Evolutionary conservation across 64 coral and sea anemone genomes (phyloP), one percentile per base, ranked within the genome.

Genomic region (Stichodactyla helianthus): DNA sequence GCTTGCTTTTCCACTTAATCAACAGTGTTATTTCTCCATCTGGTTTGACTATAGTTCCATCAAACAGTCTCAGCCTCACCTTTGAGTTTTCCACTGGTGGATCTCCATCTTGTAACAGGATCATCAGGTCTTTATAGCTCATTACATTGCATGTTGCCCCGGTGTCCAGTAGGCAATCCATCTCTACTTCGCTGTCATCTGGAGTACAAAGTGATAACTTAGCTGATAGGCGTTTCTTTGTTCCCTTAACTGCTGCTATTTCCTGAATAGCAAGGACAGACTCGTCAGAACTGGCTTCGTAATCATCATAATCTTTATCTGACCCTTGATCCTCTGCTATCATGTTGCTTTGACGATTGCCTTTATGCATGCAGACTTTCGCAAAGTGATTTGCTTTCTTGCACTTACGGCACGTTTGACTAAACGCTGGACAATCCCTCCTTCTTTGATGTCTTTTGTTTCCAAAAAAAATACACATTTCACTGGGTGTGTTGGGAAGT

Each of bases 81-180:
- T 87, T 87, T 52, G 44, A 83, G 18, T 71, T 92, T 87, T 92
- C 77, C 25, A 92, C 13, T 28, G 55, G 15, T 55, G 77, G 90
- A 51, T 87, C 80, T 25, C 85, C 90, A 83, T 87, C 60, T 74
- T 92, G 90, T 83, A 83, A 60, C 52, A 92, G 80, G 64, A 84
- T 88, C 63, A 76, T 58, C 14, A 87, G 79, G 26, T 92, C 60
- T 87, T 59, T 84, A 65, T 92, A 77, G 25, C 86, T 87, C 51
- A 92, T 82, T 19, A 80, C 89, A 76, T 91, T 81, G 23, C 86
- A 88, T 22, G 86, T 88, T 35, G 77, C 86, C 7, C 77, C 86
- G 20, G 86, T 82, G 50, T 81, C 86, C 0, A 88, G 55, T 56
- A 62, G 87, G 16, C 87, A 88, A 51, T 88, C 78, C 17, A 59